These are phyloP conservation scores for Grantiella picta DNA, from an alignment of 2,113 vertebrate genomes.

Conservation along the genomic window DNA sequence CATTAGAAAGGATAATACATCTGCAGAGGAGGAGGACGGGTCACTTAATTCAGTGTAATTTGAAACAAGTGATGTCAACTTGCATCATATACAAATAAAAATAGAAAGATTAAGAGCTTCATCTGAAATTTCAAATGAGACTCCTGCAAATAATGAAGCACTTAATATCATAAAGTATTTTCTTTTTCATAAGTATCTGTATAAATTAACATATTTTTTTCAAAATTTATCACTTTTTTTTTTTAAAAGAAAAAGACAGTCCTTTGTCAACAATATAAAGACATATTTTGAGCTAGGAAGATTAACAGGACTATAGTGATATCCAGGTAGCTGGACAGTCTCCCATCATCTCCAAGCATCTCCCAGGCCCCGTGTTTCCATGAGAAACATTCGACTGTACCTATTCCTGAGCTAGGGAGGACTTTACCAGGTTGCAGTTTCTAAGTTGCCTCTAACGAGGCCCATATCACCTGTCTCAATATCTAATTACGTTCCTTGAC, in stretches of 20 bases:
- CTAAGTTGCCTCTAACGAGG: neutral
- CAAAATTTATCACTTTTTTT: neutral
- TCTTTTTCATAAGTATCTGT: neutral
- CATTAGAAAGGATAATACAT: neutral
- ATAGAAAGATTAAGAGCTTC: neutral
- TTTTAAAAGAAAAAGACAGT: neutral
- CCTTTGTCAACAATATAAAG: neutral
- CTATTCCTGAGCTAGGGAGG: neutral
- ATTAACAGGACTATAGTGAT: neutral
- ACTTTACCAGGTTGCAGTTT: neutral
- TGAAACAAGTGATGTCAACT: neutral
- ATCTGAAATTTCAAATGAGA: neutral
- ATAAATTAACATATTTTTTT: neutral
- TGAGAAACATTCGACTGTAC: neutral
- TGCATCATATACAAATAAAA: neutral
- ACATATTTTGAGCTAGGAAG: neutral
- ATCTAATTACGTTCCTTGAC: neutral
- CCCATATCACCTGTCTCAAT: neutral
- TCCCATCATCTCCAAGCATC: neutral
- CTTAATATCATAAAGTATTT: neutral
- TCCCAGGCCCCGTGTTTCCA: neutral
- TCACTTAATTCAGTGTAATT: neutral
- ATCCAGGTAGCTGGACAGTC: neutral
- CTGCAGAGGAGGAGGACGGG: fast-evolving
- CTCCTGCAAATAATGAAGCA: neutral